Conservation (phyloP, 1,140 invertebrate species). For the Pogonomyrmex barbatus region DNA sequence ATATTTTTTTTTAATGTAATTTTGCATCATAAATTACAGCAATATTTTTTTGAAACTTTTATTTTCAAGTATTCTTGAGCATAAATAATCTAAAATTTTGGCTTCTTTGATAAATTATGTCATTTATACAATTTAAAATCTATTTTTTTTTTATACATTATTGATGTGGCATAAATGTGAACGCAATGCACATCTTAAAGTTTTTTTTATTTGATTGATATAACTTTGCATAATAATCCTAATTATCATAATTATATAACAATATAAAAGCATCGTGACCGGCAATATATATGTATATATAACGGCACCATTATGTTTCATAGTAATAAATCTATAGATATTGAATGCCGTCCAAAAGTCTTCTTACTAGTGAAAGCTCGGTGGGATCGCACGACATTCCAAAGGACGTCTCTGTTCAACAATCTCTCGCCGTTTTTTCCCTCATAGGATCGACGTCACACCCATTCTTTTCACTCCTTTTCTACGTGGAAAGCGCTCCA, state of each 20-base stretch:
- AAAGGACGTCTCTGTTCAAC: slow-evolving; percentile 48
- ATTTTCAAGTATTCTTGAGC: neutral
- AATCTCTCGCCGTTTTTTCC: slow-evolving; percentile 37
- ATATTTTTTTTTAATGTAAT: neutral
- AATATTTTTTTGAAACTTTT: neutral
- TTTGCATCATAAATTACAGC: neutral
- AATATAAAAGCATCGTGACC: neutral
- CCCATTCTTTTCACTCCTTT: slow-evolving; percentile 30
- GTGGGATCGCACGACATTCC: slow-evolving; percentile 20
- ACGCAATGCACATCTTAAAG: neutral
- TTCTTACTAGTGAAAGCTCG: slow-evolving; percentile 34
- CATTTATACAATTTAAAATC: neutral
- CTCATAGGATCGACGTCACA: slow-evolving; percentile 11
- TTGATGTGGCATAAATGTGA: neutral
- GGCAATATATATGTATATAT: neutral
- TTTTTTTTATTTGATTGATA: slow-evolving; percentile 12
- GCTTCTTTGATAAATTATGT: neutral
- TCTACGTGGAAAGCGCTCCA: neutral
- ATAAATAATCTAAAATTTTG: neutral
- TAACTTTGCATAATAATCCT: neutral
- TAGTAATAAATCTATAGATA: slow-evolving; percentile 49
- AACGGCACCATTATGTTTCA: slow-evolving; percentile 26
- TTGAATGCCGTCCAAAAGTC: slow-evolving; percentile 59
- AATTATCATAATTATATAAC: slow-evolving; percentile 21
- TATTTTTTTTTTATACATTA: neutral